Evolutionary conservation across 2,797 vertebrate species (phyloP).

Genomic region (Phalanger gymnotis): DNA sequence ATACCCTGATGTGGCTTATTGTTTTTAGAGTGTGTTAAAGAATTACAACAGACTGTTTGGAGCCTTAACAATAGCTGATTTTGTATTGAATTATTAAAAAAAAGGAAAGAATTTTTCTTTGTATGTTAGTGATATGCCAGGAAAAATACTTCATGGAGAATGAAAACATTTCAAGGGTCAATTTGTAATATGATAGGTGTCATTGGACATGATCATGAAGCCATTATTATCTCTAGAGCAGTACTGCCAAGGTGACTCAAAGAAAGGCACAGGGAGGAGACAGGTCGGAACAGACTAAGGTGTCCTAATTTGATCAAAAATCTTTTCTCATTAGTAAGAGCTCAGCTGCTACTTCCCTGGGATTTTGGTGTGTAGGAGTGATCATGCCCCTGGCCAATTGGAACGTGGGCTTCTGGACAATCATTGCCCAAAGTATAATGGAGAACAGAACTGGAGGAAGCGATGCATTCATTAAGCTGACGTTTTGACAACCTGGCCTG

Average conservation of each 20-base stretch:
- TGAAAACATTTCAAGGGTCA: conserved; percentile 73
- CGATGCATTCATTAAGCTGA: rapidly evolving
- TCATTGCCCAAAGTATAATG: neutral
- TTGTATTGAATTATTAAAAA: conserved; percentile 74
- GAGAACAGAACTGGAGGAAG: conserved; percentile 27
- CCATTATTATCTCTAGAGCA: conserved; percentile 50
- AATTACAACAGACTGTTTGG: conserved; percentile 77
- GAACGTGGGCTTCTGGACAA: neutral
- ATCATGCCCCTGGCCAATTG: neutral
- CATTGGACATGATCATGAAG: conserved; percentile 35
- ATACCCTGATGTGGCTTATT: conserved; percentile 64
- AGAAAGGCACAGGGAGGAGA: neutral
- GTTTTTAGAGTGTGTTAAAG: conserved; percentile 72
- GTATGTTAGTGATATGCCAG: conserved; percentile 72
- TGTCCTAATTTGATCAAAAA: neutral
- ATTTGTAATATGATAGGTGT: conserved; percentile 71
- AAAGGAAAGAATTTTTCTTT: conserved; percentile 63
- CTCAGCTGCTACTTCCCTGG: neutral
- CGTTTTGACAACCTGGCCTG: neutral
- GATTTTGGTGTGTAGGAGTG: neutral
- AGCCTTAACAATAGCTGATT: conserved; percentile 77
- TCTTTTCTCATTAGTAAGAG: conserved; percentile 1
- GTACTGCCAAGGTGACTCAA: neutral
- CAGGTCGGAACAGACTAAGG: neutral
- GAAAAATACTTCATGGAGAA: conserved; percentile 77